These are phyloP conservation scores for Toxotes jaculatrix DNA, from an alignment of 2,113 vertebrate species.

Conservation along the genomic window DNA sequence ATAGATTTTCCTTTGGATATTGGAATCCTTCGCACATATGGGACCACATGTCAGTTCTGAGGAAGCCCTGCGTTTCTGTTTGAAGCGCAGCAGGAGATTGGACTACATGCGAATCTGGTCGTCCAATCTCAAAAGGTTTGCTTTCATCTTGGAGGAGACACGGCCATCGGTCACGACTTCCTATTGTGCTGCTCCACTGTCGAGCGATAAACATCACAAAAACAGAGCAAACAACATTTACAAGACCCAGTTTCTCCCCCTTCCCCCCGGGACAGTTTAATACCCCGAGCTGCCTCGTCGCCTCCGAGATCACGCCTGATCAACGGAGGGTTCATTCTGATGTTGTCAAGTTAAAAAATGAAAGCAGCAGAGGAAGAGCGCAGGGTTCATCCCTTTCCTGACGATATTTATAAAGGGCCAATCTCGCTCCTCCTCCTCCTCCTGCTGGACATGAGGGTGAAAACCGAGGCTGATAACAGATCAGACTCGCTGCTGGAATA, in stretches of 20 bases:
- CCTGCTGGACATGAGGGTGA: slow-evolving; percentile 64
- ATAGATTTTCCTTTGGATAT: not conserved
- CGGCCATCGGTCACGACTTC: slow-evolving; percentile 15
- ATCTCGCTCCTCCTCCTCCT: slow-evolving; percentile 43
- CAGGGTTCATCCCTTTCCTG: slow-evolving; percentile 18
- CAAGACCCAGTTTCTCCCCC: slow-evolving; percentile 18
- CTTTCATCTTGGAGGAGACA: slow-evolving; percentile 40
- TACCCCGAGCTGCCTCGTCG: slow-evolving; percentile 52
- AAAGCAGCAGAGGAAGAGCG: slow-evolving; percentile 15
- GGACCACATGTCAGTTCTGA: not conserved
- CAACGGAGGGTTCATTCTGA: slow-evolving; percentile 64
- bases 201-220: slow-evolving; percentile 60
- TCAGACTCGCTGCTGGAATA: slow-evolving; percentile 63
- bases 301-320: slow-evolving; percentile 69
- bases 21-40: not conserved
- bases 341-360: slow-evolving; percentile 76
- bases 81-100: slow-evolving; percentile 22
- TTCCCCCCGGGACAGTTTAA: slow-evolving; percentile 57
- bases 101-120: not conserved
- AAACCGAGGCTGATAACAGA: slow-evolving; percentile 69
- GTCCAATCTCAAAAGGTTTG: slow-evolving; percentile 28
- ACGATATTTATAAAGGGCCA: slow-evolving; percentile 52
- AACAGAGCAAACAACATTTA: slow-evolving; percentile 71
- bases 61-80: not conserved
- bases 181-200: not conserved